phyloP scores from a whole-genome alignment of 2,113 vertebrate species.

The Tretioscincus oriximinensis region DNA sequence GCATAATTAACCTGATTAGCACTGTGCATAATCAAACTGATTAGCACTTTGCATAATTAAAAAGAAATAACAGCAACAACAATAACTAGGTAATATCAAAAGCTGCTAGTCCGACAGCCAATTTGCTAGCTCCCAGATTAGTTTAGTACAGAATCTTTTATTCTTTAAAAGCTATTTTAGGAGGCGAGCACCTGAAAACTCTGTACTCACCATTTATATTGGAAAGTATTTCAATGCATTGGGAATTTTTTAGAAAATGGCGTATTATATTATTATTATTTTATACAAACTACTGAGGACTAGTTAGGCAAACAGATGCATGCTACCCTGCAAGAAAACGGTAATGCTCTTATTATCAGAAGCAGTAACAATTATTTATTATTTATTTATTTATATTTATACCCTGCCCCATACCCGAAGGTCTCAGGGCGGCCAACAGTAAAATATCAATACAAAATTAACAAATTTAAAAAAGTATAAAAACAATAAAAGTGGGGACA shows the following conservation, averaged over 20 bases:
- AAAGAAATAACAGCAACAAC: constrained; percentile 88
- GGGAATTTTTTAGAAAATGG: not conserved
- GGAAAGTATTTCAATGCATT: constrained; percentile 27
- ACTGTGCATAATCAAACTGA: constrained; percentile 89
- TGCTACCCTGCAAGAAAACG: not conserved
- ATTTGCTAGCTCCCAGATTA: constrained; percentile 71
- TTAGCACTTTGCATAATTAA: constrained; percentile 89
- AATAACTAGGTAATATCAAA: constrained; percentile 84
- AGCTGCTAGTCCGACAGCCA: constrained; percentile 75
- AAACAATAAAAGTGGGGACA: no score
- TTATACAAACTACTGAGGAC: not conserved
- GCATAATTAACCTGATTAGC: constrained; percentile 90
- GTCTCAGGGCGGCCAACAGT: no score
- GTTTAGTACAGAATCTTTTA: constrained; percentile 65
- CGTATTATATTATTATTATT: not conserved
- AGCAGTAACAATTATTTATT: not conserved
- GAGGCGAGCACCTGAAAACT: constrained; percentile 6
- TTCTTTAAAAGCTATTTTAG: constrained; percentile 52
- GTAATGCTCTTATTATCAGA: not conserved
- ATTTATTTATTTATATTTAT: no score
- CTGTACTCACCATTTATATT: not conserved
- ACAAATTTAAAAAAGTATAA: no score
- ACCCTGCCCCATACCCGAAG: no score
- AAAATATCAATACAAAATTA: no score
- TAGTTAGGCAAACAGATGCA: not conserved